Evolutionary conservation across 2,888 invertebrate species (phyloP).

Genomic region (Anagyrus pseudococci): DNA sequence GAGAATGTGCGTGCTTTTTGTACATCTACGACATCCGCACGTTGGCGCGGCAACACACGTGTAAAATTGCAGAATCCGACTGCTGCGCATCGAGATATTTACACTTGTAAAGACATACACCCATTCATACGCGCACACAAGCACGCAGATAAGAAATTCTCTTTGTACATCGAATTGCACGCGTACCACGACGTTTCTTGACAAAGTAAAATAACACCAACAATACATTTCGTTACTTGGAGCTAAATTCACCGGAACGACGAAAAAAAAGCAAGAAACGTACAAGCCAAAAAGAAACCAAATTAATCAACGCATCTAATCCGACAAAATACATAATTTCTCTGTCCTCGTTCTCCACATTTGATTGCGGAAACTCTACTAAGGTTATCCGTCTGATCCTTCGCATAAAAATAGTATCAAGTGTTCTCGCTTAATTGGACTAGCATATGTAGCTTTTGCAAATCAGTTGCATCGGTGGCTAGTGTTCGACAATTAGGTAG

Average conservation of each 20-base stretch:
- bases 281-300: no score
- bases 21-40: no score
- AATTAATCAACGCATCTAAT: conserved; percentile 16
- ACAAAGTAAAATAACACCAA: conserved; percentile 20
- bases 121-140: conserved; percentile 20
- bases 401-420: conserved; percentile 45
- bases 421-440: conserved; percentile 49
- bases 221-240: conserved; percentile 32
- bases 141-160: conserved; percentile 14
- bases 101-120: conserved; percentile 28
- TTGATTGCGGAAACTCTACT: no score
- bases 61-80: no score
- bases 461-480: conserved; percentile 45
- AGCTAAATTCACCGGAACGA: conserved; percentile 15
- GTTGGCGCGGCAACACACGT: no score
- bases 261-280: conserved; percentile 28
- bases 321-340: conserved; percentile 43
- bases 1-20: conserved; percentile 20
- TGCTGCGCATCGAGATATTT: no score
- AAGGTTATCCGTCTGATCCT: no score
- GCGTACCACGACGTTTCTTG: conserved; percentile 11
- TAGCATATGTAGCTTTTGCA: conserved; percentile 48
- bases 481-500: conserved; percentile 48
- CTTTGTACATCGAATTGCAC: conserved; percentile 30
- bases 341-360: conserved; percentile 26